Evolutionary conservation across 2,797 vertebrate species (phyloP), one percentile per base, ranked within the genome.

Genomic region (Neosalanx taihuensis): DNA sequence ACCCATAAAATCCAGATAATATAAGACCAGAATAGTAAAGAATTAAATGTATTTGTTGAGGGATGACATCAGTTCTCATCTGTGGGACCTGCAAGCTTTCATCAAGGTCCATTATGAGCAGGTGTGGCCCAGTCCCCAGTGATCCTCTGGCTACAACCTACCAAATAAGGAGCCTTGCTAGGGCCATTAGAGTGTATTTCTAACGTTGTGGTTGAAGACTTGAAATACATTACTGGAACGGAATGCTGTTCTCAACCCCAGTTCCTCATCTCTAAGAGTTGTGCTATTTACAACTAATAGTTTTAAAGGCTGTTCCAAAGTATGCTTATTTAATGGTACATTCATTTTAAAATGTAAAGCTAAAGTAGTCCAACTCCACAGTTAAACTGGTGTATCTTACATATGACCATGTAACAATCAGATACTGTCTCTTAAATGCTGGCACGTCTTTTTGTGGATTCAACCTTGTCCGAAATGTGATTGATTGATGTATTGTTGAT

Each of bases 111-210:
- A 76, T 49, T 74, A 58, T 65, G 56, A 87, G 80, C 86, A 85
- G 81, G 86, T 88, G 84, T 68, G 74, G 64, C 67, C 30, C 69
- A 35, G 31, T 83, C 86, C 84, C 80, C 7, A 17, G 79, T 79
- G 79, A 78, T 71, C 65, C 65, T 71, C 18, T 77, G 79, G 71
- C 82, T 70, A 53, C 64, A 79, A 69, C 41, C 67, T 51, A 75
- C 86, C 87, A 87, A 87, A 88, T 83, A 87, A 76, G 86, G 86
- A 63, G n/a, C 57, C 59, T 60, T 33, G 70, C 75, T 75, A 67
- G 74, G 70, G 67, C 71, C 72, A 46, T 46, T 46, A 73, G 74
- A 77, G 69, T 68, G 85, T 88, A 83, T 89, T 85, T 88, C 69
- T 26, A 85, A 75, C 65, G 69, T 61, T 75, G 72, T 67, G 66